Evolutionary conservation across 2,888 invertebrate genomes (phyloP), one percentile per base, ranked within the genome.

Genomic region (Camponotus fellah): DNA sequence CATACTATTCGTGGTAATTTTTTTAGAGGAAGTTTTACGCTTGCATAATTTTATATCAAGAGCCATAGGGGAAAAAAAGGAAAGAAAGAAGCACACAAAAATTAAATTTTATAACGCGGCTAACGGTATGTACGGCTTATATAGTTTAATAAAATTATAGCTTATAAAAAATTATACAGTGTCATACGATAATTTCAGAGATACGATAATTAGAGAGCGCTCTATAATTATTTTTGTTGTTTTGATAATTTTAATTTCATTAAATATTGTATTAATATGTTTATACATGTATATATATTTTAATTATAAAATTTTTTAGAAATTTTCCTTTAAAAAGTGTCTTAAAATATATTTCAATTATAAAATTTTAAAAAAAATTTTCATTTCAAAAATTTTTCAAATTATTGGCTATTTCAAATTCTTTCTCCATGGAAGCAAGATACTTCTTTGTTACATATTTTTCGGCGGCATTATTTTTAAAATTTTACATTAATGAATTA

Each of bases 11-110:
- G 3, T 43, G 64, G 34, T 14, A 75, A 64, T 75, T 34, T 64
- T 75, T 75, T 75, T 14, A 64, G 34, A 34, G 64, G n/a, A 46
- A 64, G 46, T 21, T 64, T 75, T 14, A 75, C 43, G 62, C 64
- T 75, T n/a, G 46, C 34, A 46, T 34, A 62, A 62, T 34, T 75
- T 14, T 12, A n/a, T 8, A 0, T n/a, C n/a, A 32, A 43, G 2
- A n/a, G 8, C 4, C 12, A 60, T 60, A 43, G 26, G 4, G 34
- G 1, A 14, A n/a, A 8, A n/a, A 14, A n/a, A 6, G 6, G 49
- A 49, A 46, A 12, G 43, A 5, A n/a, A 53, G 8, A 6, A 8
- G n/a, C 12, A 3, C 53, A 37, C 26, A 12, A 32, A 32, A 62
- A 43, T 74, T 74, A 43, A 43, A 74, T 62, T 74, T 17, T 17